Evolutionary conservation across 2,113 vertebrate genomes (phyloP).

Genomic region (Scomber japonicus): DNA sequence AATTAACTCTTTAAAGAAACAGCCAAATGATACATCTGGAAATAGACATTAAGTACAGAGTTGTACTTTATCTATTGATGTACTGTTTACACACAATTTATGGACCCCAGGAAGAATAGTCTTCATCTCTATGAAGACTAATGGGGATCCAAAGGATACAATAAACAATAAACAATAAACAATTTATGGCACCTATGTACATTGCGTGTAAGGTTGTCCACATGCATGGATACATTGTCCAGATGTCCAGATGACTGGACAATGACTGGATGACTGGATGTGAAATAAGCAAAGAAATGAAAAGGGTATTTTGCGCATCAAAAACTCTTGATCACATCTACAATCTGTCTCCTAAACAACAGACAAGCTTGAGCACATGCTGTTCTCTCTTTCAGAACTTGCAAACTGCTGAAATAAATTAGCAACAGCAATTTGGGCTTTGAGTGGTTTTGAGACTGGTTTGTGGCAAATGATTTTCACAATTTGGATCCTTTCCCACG

Average conservation of each 20-base stretch:
- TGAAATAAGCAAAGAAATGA: neutral
- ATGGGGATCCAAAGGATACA: too few relatives aligned
- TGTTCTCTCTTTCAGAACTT: neutral
- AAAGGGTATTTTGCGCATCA: neutral
- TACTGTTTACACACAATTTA: neutral
- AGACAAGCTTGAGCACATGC: neutral
- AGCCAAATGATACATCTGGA: neutral
- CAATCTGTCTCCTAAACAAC: neutral
- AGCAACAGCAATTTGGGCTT: neutral
- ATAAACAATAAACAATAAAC: too few relatives aligned
- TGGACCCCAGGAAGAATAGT: neutral
- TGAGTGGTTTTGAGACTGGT: neutral
- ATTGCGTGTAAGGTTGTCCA: neutral
- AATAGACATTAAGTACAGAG: neutral
- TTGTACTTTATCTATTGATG: neutral
- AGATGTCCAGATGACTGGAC: neutral
- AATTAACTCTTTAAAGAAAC: conserved; percentile 11
- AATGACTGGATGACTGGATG: too few relatives aligned
- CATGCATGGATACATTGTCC: neutral
- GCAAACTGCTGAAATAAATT: neutral
- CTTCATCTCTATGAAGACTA: too few relatives aligned
- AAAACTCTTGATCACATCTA: neutral
- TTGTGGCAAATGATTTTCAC: neutral
- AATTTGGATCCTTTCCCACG: neutral
- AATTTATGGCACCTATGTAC: neutral